phyloP scores from a whole-genome alignment of 2,797 vertebrate species.

The Eulemur coronatus region DNA sequence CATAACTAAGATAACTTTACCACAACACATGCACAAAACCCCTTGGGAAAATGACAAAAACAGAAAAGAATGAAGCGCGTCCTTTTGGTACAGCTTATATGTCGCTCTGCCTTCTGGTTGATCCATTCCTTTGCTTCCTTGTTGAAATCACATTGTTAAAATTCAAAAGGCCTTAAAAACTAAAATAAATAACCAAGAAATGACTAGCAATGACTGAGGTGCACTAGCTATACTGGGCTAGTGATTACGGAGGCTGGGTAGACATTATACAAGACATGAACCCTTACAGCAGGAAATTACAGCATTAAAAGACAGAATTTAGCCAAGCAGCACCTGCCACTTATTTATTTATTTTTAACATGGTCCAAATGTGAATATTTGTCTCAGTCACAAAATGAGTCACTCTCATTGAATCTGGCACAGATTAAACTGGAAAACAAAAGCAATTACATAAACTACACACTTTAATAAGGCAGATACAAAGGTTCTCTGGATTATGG shows the following conservation, averaged over 20 bases:
- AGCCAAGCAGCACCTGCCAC: slow-evolving; percentile 85
- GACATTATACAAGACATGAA: background rate
- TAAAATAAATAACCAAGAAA: slow-evolving; percentile 12
- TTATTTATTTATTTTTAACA: slow-evolving; percentile 82
- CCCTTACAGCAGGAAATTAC: slow-evolving; percentile 71
- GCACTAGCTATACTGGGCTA: background rate
- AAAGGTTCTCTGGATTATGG: slow-evolving; percentile 88
- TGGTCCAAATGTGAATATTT: slow-evolving; percentile 82
- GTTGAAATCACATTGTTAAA: background rate
- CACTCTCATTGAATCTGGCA: slow-evolving; percentile 85
- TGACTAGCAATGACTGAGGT: background rate
- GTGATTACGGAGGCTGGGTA: background rate
- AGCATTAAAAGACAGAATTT: slow-evolving; percentile 73
- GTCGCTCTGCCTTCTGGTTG: background rate
- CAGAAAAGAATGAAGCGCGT: background rate
- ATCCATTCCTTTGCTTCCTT: background rate
- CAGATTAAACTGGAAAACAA: slow-evolving; percentile 84
- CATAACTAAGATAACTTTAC: background rate
- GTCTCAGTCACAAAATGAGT: slow-evolving; percentile 85
- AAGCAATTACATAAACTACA: slow-evolving; percentile 88
- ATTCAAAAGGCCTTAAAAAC: slow-evolving; percentile 18
- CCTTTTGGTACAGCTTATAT: background rate
- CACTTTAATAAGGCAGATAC: slow-evolving; percentile 87
- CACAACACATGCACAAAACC: background rate
- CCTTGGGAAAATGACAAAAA: background rate